A percentile compares a stretch with the other conserved stretches of the same genome.
These are phyloP conservation scores for Helleia helle DNA, from an alignment of 2,888 invertebrate genomes.

Conservation along the genomic window DNA sequence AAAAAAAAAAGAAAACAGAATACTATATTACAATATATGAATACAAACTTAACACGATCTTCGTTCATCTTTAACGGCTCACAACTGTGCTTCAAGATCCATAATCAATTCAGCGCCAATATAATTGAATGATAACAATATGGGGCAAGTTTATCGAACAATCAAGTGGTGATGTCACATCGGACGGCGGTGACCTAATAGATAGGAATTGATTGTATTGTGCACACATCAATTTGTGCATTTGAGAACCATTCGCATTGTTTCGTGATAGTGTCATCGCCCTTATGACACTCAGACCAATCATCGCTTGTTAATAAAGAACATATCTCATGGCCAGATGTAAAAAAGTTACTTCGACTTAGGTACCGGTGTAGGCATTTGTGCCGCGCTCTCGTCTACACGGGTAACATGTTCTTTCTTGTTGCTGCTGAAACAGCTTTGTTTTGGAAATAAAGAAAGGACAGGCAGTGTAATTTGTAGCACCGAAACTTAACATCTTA, in stretches of 20 bases:
- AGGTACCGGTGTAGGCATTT: too few relatives aligned
- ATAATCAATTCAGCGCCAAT: slow-evolving; percentile 52
- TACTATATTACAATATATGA: too few relatives aligned
- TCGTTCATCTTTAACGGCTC: neutral
- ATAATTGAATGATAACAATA: slow-evolving; percentile 58
- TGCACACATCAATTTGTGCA: slow-evolving; percentile 33
- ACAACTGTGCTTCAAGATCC: slow-evolving; percentile 14
- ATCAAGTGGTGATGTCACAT: slow-evolving; percentile 46
- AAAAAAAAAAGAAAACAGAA: too few relatives aligned
- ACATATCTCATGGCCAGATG: neutral
- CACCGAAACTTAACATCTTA: too few relatives aligned
- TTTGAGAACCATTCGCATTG: slow-evolving; percentile 26
- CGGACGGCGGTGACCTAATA: slow-evolving; percentile 26
- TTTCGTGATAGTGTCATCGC: slow-evolving; percentile 28
- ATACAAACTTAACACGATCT: too few relatives aligned
- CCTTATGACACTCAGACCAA: slow-evolving; percentile 19
- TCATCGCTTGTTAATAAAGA: neutral
- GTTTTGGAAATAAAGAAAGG: too few relatives aligned
- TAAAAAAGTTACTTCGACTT: neutral
- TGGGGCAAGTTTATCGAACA: slow-evolving; percentile 42
- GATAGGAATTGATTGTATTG: slow-evolving; percentile 32
- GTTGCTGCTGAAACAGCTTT: too few relatives aligned
- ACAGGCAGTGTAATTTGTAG: too few relatives aligned
- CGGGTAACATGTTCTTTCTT: too few relatives aligned
- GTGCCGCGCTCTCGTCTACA: too few relatives aligned